A percentile compares a stretch with the other conserved stretches of the same genome.
phyloP scores from a whole-genome alignment of 2,888 invertebrate genomes.

The Leptinotarsa haldemani region DNA sequence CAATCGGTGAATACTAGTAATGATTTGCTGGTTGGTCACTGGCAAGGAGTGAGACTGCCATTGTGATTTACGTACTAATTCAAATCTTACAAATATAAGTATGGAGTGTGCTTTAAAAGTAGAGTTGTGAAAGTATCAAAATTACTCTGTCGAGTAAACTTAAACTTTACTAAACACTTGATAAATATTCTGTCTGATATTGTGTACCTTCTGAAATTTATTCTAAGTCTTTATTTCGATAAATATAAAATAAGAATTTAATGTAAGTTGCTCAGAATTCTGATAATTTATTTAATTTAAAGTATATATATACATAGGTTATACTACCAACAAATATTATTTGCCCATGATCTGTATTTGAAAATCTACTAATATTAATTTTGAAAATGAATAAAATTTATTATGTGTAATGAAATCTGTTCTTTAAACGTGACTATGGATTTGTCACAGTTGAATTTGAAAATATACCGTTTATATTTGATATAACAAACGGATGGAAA shows the following conservation, averaged over 20 bases:
- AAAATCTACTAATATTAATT: slow-evolving; percentile 32
- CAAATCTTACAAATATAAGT: slow-evolving; percentile 50
- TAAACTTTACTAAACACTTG: slow-evolving; percentile 40
- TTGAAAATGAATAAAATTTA: slow-evolving; percentile 28
- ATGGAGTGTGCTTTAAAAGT: slow-evolving; percentile 61
- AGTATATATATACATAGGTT: background rate
- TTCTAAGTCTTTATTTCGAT: slow-evolving; percentile 62
- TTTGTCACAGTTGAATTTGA: background rate
- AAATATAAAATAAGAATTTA: slow-evolving; percentile 52
- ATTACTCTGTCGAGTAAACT: slow-evolving; percentile 36
- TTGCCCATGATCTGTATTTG: slow-evolving; percentile 27
- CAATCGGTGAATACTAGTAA: background rate
- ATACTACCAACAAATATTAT: background rate
- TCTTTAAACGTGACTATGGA: background rate
- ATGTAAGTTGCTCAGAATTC: slow-evolving; percentile 61
- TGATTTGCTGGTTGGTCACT: slow-evolving; percentile 37
- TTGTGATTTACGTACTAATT: slow-evolving; percentile 63
- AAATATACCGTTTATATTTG: background rate
- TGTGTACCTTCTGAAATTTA: slow-evolving; percentile 64
- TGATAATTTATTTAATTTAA: slow-evolving; percentile 45
- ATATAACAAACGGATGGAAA: too few species aligned
- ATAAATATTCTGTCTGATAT: slow-evolving; percentile 63
- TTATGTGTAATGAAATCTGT: background rate
- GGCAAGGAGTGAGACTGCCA: slow-evolving; percentile 51
- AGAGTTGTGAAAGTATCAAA: slow-evolving; percentile 44